Conservation (phyloP, 2,888 invertebrate species). For the Nymphalis c-album region DNA sequence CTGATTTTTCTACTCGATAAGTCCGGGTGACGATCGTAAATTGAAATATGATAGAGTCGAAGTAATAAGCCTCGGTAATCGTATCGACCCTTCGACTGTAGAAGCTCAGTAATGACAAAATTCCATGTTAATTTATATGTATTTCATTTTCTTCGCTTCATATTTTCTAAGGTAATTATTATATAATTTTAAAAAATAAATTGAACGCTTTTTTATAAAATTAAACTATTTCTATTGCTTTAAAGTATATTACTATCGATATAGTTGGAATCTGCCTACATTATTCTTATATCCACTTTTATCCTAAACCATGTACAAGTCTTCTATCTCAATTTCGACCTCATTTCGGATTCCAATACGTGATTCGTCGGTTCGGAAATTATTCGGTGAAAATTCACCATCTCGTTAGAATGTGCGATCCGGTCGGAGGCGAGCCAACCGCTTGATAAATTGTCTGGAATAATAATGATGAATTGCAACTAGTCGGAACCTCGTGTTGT, state of each 20-base stretch:
- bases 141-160: constrained; percentile 11
- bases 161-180: not conserved
- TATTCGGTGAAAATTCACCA: constrained; percentile 82
- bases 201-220: not conserved
- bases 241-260: not conserved
- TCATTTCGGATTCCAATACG: constrained; percentile 80
- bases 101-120: constrained; percentile 54
- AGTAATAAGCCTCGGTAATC: constrained; percentile 74
- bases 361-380: constrained; percentile 81
- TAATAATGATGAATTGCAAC: constrained; percentile 82
- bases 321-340: constrained; percentile 79
- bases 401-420: constrained; percentile 81
- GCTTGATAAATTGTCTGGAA: constrained; percentile 82
- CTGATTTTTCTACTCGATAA: constrained; percentile 79
- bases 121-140: constrained; percentile 42
- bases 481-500: constrained; percentile 69
- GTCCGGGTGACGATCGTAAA: constrained; percentile 78
- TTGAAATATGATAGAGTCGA: constrained; percentile 81
- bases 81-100: constrained; percentile 62
- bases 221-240: no score
- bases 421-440: constrained; percentile 77
- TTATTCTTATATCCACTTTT: constrained; percentile 43
- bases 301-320: constrained; percentile 64
- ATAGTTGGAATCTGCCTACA: constrained; percentile 28
- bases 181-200: not conserved